Conservation (phyloP, 2,113 vertebrate species). For the Piprites chloris region DNA sequence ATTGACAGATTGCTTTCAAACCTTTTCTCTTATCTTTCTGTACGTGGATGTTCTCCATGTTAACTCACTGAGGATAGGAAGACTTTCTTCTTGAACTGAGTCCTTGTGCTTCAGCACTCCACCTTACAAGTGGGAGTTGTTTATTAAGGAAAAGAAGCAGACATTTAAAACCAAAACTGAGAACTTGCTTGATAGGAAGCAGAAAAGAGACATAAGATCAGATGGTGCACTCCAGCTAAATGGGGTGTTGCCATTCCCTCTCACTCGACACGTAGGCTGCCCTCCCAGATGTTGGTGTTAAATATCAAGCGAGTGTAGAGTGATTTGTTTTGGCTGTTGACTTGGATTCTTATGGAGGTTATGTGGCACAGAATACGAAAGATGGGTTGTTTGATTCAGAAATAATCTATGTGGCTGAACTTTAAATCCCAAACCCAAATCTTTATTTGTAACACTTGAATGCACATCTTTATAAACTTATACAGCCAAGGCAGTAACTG, state of each 20-base stretch:
- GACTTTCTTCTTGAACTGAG: background rate
- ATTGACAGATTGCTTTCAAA: background rate
- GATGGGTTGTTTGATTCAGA: background rate
- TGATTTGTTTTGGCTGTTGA: conserved; percentile 41
- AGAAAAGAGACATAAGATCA: background rate
- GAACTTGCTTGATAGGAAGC: conserved; percentile 15
- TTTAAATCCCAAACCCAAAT: background rate
- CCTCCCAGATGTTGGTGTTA: background rate
- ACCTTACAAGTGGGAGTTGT: background rate
- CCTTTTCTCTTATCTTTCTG: background rate
- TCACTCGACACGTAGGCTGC: background rate
- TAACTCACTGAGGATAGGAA: background rate
- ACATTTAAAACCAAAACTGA: background rate
- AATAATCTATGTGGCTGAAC: background rate
- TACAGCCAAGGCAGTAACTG: background rate
- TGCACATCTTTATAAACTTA: background rate
- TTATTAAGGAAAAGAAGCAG: background rate
- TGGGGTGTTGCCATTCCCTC: conserved; percentile 10
- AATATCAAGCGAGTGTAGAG: background rate
- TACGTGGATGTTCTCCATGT: background rate
- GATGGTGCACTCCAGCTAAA: conserved; percentile 4
- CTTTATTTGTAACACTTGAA: background rate
- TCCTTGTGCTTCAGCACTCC: background rate
- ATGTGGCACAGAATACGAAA: background rate
- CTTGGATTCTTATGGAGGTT: background rate